phyloP scores from a whole-genome alignment of 2,888 invertebrate species.

The Melanchra persicariae region DNA sequence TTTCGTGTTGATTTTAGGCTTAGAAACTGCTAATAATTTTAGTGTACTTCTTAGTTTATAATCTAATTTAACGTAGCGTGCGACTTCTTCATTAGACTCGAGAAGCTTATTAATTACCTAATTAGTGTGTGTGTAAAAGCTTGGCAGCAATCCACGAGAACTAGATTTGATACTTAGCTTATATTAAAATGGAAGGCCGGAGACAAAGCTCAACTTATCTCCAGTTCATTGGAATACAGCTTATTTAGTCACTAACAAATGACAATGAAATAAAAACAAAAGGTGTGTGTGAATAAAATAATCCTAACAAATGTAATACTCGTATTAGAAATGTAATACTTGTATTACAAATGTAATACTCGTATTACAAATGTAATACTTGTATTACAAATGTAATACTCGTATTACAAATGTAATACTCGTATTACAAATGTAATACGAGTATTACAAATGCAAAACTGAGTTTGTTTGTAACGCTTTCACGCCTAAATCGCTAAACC shows the following conservation, averaged over 20 bases:
- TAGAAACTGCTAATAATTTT: neutral
- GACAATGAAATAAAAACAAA: slow-evolving; percentile 33
- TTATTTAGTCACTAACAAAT: slow-evolving; percentile 33
- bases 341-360: too few species aligned
- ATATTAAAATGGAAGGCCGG: neutral
- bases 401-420: too few species aligned
- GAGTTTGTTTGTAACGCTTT: too few species aligned
- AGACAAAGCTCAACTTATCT: slow-evolving; percentile 6
- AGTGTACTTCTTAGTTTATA: neutral
- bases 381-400: too few species aligned
- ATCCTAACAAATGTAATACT: neutral
- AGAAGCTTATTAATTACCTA: neutral
- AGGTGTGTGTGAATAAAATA: slow-evolving; percentile 23
- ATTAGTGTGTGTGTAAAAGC: slow-evolving; percentile 6
- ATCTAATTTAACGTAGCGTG: neutral
- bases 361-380: too few species aligned
- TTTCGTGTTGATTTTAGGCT: neutral
- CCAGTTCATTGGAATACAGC: slow-evolving; percentile 13
- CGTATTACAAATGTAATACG: too few species aligned
- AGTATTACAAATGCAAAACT: too few species aligned
- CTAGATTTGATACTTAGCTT: slow-evolving; percentile 7
- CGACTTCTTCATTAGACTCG: neutral
- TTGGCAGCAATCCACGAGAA: neutral
- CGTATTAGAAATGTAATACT: too few species aligned
- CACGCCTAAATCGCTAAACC: too few species aligned